Base-by-base conservation (phyloP, 2,113 vertebrate species). In the Hypomesus transpacificus region DNA sequence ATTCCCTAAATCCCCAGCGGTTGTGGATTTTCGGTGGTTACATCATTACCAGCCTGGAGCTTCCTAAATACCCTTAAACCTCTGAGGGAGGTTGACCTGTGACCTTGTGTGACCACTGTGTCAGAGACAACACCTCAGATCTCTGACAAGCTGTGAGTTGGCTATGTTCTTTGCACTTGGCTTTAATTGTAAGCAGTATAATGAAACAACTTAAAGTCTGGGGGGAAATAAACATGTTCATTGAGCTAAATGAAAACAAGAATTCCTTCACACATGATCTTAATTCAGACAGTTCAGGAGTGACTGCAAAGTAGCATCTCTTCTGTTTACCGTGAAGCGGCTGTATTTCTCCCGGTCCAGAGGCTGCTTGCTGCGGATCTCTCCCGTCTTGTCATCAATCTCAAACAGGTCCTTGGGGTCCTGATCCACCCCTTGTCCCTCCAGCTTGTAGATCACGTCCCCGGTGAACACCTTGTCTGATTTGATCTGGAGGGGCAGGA, bases 391-490 rank as follows among this genome's bases (percentile, higher is more conserved):
- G 72, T 95, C 95, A 73, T 98, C 95, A 0, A 99, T 97, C 87
- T 95, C 95, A 89, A 98, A 99, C 70, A 96, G 76, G 28, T 94
- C 93, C 60, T 88, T 92, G 13, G 97, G 97, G 14, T 96, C 93
- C 86, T 98, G 95, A 1, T 99, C 96, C 71, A 99, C 96, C 0
- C 96, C 97, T 0, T 94, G 95, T 0, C 97, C 97, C 82, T 97
- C 95, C 85, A 99, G 92, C 86, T 94, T 98, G 88, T 99, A 99
- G 87, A 98, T 92, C 78, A 98, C 94, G 1, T 94, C 90, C 0
- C 95, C 94, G 0, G 89, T 91, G 57, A 92, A 93, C 81, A 95
- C 90, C 86, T 97, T 98, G 90, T 99, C 97, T 0, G 97, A 99
- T 83, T 97, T 98, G 81, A 99, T 97, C 97, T 99, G 81, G 7